Conservation (phyloP, 2,888 invertebrate genomes). For the Chironomus tentans region DNA sequence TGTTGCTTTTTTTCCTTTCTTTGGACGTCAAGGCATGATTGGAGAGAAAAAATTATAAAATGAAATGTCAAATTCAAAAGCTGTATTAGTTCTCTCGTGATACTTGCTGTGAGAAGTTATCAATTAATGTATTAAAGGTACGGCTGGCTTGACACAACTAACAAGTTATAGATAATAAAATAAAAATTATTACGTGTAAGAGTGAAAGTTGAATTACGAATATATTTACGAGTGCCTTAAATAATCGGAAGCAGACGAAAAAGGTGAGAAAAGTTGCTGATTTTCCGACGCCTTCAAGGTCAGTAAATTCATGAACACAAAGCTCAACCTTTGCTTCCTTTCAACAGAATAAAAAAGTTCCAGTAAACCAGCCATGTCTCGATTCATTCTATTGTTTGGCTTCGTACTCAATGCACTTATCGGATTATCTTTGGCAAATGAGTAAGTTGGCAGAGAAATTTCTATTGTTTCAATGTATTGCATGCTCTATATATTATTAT, state of each 20-base stretch:
- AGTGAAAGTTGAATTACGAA: neutral
- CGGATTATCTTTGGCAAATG: slow-evolving; percentile 22
- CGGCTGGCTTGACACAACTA: no score
- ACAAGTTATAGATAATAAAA: no score
- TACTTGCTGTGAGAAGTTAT: neutral
- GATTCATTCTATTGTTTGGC: slow-evolving; percentile 12
- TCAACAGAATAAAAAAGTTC: neutral
- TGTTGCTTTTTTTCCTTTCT: no score
- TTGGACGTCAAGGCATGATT: no score
- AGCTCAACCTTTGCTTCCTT: neutral
- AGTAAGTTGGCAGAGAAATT: slow-evolving; percentile 1
- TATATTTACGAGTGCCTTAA: neutral
- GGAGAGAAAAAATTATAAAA: neutral
- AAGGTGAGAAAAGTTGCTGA: neutral
- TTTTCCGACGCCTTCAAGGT: neutral
- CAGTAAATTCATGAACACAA: neutral
- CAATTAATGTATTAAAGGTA: no score
- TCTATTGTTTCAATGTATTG: no score
- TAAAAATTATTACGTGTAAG: neutral
- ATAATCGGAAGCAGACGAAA: neutral
- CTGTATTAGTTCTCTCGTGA: slow-evolving; percentile 5
- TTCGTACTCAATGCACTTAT: slow-evolving; percentile 1
- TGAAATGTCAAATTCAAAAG: neutral
- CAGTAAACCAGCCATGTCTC: neutral
- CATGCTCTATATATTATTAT: no score